Conservation (phyloP, 2,113 vertebrate genomes). For the Microtus oregoni region DNA sequence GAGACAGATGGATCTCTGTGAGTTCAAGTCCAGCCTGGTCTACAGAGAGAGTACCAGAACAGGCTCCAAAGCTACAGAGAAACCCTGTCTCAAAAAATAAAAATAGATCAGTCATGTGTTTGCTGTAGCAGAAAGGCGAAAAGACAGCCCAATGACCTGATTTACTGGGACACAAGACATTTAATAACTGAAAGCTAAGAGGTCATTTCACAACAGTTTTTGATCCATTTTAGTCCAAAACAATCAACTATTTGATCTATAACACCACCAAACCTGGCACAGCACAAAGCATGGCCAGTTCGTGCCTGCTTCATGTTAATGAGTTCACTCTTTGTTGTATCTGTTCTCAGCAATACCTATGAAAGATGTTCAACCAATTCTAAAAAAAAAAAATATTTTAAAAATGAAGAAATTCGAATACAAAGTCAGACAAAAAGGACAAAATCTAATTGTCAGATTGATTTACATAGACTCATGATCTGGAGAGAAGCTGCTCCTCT, state of each 20-base stretch:
- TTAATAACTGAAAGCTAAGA: neutral
- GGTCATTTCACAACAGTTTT: neutral
- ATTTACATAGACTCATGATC: neutral
- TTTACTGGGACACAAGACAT: neutral
- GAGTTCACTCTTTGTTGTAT: neutral
- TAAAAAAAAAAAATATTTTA: neutral
- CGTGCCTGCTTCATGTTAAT: neutral
- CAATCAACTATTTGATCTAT: neutral
- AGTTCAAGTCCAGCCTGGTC: too few species aligned
- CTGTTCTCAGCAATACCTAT: neutral
- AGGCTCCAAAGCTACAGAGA: too few species aligned
- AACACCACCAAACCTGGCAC: neutral
- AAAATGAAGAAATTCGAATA: constrained; percentile 7
- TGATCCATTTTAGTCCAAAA: neutral
- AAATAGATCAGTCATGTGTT: neutral
- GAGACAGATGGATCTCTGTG: too few species aligned
- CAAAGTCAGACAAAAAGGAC: neutral
- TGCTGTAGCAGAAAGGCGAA: neutral
- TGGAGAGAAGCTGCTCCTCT: neutral
- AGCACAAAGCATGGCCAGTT: neutral
- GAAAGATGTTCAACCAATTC: neutral
- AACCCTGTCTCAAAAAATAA: too few species aligned
- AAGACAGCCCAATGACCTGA: neutral
- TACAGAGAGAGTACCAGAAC: too few species aligned
- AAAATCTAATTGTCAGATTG: neutral